Conservation (phyloP, 2,888 invertebrate genomes). For the Epinotia bilunana region DNA sequence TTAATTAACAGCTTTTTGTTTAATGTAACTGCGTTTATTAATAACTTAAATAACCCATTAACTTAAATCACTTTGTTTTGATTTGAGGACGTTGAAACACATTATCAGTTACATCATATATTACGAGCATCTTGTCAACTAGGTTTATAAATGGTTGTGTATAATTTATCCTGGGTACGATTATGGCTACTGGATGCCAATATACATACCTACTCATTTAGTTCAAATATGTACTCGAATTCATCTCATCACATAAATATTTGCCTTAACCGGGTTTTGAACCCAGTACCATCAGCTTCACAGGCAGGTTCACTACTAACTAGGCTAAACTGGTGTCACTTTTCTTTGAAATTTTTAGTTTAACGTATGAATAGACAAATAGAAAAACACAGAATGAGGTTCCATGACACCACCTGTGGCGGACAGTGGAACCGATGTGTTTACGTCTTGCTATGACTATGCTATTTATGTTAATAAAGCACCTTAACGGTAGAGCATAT, state of each 20-base stretch:
- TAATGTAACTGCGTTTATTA: not conserved
- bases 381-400: not conserved
- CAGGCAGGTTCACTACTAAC: no score
- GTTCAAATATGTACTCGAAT: no score
- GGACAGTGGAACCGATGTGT: slow-evolving; percentile 11
- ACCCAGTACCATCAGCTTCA: no score
- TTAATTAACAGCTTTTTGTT: not conserved
- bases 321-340: no score
- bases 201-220: no score
- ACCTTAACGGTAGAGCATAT: slow-evolving; percentile 26
- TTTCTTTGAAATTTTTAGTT: no score
- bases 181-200: no score
- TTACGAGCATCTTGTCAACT: not conserved
- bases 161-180: not conserved
- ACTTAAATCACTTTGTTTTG: slow-evolving; percentile 21
- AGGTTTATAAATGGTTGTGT: not conserved
- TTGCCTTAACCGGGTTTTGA: no score
- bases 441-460: not conserved
- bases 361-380: not conserved
- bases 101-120: slow-evolving; percentile 17
- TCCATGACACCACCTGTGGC: not conserved
- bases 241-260: no score
- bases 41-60: not conserved
- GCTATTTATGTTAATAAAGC: slow-evolving; percentile 7
- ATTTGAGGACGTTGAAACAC: slow-evolving; percentile 16